phyloP scores from a whole-genome alignment of 2,888 invertebrate species.

The Hypomecis punctinalis region DNA sequence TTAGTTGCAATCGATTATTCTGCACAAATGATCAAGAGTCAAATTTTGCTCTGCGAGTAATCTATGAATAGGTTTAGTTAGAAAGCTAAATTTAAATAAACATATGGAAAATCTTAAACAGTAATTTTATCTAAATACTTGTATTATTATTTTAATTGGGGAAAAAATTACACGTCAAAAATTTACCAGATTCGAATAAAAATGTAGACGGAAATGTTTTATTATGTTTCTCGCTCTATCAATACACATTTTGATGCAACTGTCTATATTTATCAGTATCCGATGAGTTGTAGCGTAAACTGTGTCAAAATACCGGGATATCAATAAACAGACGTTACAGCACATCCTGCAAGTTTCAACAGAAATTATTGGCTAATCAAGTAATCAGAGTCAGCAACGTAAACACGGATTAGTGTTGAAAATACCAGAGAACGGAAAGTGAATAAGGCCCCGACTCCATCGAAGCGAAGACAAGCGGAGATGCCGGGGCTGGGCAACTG shows the following conservation, averaged over 20 bases:
- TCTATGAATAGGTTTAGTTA: too few species aligned
- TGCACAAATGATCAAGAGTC: slow-evolving; percentile 11
- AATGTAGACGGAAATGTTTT: too few species aligned
- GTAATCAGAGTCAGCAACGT: slow-evolving; percentile 12
- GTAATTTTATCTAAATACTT: too few species aligned
- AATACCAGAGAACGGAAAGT: slow-evolving; percentile 21
- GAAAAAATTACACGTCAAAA: too few species aligned
- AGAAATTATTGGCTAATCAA: slow-evolving; percentile 5
- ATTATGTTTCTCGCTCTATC: too few species aligned
- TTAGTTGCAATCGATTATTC: too few species aligned
- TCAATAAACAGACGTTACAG: not conserved
- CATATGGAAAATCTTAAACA: too few species aligned
- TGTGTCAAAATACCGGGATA: not conserved
- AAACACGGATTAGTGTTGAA: slow-evolving; percentile 25
- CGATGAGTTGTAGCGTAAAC: not conserved
- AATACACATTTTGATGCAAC: not conserved
- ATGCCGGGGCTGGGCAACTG: too few species aligned
- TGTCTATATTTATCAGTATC: not conserved
- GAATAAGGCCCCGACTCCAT: slow-evolving; percentile 19
- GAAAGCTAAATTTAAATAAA: too few species aligned
- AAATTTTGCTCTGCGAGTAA: not conserved
- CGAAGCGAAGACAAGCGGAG: too few species aligned
- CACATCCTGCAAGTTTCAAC: not conserved
- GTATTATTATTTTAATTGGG: too few species aligned
- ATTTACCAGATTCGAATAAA: too few species aligned